Percentiles rank a stretch among this genome's conserved stretches.
Conservation (phyloP, 1,140 invertebrate species). For the Lysiphlebus fabarum region DNA sequence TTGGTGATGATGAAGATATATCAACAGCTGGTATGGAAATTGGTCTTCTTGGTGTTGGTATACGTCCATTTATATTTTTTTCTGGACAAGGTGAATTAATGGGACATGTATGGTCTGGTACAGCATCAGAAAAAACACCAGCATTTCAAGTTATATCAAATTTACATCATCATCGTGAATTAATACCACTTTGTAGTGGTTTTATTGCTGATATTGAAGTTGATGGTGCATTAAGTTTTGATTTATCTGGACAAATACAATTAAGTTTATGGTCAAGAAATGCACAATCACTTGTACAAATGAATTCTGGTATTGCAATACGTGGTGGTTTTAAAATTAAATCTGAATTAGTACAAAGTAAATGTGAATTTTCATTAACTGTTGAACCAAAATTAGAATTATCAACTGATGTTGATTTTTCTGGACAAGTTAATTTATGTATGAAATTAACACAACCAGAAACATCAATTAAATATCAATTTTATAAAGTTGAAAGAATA, state of each 20-base stretch:
- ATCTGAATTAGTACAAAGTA: constrained; percentile 66
- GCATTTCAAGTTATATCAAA: constrained; percentile 75
- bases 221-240: constrained; percentile 73
- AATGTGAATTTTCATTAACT: constrained; percentile 68
- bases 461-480: constrained; percentile 62
- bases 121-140: constrained; percentile 75
- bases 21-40: constrained; percentile 84
- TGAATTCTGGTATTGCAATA: constrained; percentile 68
- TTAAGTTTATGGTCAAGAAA: constrained; percentile 86
- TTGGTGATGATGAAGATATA: constrained; percentile 68
- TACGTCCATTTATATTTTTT: constrained; percentile 84
- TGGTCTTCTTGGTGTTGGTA: constrained; percentile 70
- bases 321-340: constrained; percentile 66
- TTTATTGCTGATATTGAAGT: constrained; percentile 69
- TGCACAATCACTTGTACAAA: constrained; percentile 76
- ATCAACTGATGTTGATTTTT: constrained; percentile 77
- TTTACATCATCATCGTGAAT: constrained; percentile 71
- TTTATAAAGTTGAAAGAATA: constrained; percentile 69
- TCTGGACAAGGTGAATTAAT: constrained; percentile 80
- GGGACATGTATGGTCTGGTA: constrained; percentile 85
- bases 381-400: constrained; percentile 73
- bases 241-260: constrained; percentile 79
- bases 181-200: constrained; percentile 71
- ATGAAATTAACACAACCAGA: constrained; percentile 75
- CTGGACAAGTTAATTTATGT: constrained; percentile 72